These are phyloP conservation scores for Stenichneumon culpator DNA, from an alignment of 2,888 invertebrate genomes.

Conservation along the genomic window DNA sequence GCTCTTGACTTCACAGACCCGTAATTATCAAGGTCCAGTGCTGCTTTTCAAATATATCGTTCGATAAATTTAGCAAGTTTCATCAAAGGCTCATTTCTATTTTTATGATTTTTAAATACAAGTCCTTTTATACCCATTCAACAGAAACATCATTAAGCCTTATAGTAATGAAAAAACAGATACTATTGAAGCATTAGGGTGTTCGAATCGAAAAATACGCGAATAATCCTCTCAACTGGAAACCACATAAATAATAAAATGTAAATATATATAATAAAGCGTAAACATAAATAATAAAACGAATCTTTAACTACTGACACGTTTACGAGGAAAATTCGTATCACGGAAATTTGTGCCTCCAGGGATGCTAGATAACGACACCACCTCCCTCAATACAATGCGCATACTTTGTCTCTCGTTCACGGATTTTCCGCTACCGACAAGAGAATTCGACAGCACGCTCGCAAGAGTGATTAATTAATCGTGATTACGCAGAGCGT, in stretches of 20 bases:
- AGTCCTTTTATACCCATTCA: not conserved
- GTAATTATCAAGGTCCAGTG: not conserved
- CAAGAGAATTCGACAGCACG: not conserved
- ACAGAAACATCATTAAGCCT: not conserved
- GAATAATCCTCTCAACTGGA: not conserved
- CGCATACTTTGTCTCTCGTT: constrained; percentile 1
- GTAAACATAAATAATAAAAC: not conserved
- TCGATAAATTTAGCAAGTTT: not conserved
- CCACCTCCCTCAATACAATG: not conserved
- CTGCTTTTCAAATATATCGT: not conserved
- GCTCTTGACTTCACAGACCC: not conserved
- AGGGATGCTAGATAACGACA: not conserved
- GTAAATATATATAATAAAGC: too few relatives aligned
- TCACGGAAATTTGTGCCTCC: not conserved
- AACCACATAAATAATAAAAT: not conserved
- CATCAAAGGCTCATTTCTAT: not conserved
- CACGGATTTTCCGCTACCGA: not conserved
- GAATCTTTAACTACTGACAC: not conserved
- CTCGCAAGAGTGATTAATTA: constrained; percentile 41
- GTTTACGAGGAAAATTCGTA: not conserved
- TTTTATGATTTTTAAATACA: not conserved
- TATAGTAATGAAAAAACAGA: too few relatives aligned
- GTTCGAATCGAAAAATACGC: not conserved
- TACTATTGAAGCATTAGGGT: too few relatives aligned
- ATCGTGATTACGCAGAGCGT: constrained; percentile 41